Conservation (phyloP, 1,140 invertebrate species). For the Whitmania pigra region DNA sequence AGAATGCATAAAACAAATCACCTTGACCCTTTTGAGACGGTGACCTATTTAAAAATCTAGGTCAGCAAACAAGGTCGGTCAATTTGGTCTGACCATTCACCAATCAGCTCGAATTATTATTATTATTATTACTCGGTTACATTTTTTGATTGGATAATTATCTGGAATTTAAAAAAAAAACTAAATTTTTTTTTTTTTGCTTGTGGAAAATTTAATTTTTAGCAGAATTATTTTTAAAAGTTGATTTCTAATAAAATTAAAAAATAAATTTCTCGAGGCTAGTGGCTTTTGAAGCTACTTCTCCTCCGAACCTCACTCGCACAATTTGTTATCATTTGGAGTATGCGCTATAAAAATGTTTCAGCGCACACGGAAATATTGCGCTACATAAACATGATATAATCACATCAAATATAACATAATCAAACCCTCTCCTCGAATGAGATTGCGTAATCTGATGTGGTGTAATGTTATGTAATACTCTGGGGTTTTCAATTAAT, state of each 20-base stretch:
- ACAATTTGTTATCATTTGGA: no score
- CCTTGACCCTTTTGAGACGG: neutral
- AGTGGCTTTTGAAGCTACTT: neutral
- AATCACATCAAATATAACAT: no score
- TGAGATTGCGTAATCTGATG: no score
- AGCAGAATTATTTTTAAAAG: neutral
- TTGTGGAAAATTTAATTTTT: neutral
- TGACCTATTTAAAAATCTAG: constrained; percentile 10
- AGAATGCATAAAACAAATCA: neutral
- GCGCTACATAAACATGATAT: no score
- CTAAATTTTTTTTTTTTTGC: no score
- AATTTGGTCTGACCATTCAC: neutral
- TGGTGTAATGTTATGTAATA: no score
- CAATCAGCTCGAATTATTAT: neutral
- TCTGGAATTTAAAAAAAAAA: neutral
- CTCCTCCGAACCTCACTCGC: no score
- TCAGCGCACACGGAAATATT: no score
- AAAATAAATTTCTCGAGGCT: neutral
- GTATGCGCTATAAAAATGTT: no score
- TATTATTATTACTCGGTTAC: neutral
- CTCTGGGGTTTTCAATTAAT: no score
- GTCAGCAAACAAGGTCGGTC: neutral
- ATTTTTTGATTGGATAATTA: neutral
- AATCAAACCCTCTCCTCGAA: no score
- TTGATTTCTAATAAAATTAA: neutral